Evolutionary conservation across 2,888 invertebrate genomes (phyloP).

Genomic region (Mesochorus sp.): DNA sequence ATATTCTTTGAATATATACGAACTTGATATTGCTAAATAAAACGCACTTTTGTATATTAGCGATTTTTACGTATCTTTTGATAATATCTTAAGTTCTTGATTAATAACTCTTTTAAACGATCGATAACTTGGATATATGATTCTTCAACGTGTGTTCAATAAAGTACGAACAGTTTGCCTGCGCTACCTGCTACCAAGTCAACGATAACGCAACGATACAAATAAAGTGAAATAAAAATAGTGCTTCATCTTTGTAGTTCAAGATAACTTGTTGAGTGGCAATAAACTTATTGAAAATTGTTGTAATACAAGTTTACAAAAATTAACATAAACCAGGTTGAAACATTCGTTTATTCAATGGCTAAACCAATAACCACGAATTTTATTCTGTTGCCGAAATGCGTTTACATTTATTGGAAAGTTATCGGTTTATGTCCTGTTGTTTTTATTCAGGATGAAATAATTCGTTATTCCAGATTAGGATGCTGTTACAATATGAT

Average conservation of each 20-base stretch:
- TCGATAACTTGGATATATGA: conserved; percentile 1
- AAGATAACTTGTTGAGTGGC: conserved; percentile 11
- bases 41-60: conserved; percentile 1
- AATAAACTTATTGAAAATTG: not conserved
- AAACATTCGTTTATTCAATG: conserved; percentile 3
- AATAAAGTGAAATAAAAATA: not conserved
- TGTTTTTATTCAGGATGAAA: conserved; percentile 19
- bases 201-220: not conserved
- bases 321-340: not conserved
- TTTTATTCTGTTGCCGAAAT: not conserved
- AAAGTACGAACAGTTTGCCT: not conserved
- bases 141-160: not conserved
- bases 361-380: not conserved
- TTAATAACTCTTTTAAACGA: not conserved
- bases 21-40: not conserved
- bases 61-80: conserved; percentile 14
- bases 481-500: conserved; percentile 43
- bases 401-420: conserved; percentile 46
- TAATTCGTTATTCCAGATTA: conserved; percentile 11
- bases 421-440: conserved; percentile 60
- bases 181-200: not conserved
- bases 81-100: conserved; percentile 44
- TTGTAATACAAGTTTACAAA: not conserved
- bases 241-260: not conserved
- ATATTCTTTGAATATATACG: no score